Evolutionary conservation across 2,888 invertebrate genomes (phyloP), one percentile per base, ranked within the genome.

Genomic region (Ypsolopha sequella): DNA sequence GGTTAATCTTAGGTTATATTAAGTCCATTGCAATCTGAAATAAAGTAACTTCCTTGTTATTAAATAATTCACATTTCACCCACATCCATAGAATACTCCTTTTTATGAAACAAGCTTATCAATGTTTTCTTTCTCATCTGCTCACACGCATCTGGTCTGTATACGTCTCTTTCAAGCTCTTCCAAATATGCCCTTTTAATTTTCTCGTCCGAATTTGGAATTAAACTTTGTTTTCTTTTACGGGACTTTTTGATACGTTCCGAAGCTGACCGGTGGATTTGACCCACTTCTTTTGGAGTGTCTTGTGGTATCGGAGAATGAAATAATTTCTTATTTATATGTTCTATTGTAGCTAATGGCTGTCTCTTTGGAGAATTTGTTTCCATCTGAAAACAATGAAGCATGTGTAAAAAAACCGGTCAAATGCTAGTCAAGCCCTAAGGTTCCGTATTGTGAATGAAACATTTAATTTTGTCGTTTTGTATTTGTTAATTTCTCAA

Each of bases 241-340:
- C 66, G 10, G 63, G 60, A 54, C 62, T 68, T 56, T 64, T 69
- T 38, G 13, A 7, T 14, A 36, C 13, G 36, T 3, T 54, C 56
- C 53, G 55, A 36, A 6, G 4, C 9, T 33, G 44, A 33, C n/a
- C n/a, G n/a, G n/a, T n/a, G n/a, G n/a, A 10, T 7, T 14, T 33
- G 44, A 33, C 7, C 44, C 14, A 36, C 36, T 36, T 47, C 36
- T 11, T 1, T 7, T 35, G 41, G 52, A 35, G 60, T 58, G 43
- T 55, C 55, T 9, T 68, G 67, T 3, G 64, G 39, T 54, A 69
- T 58, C 7, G 80, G 81, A 2, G 81, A 80, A 54, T 78, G 79
- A 55, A 84, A 84, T 7, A 82, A 68, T 56, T 79, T 82, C 61
- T 81, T 82, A 52, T 64, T 75, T 57, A 84, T 68, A 53, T 73